A percentile compares a stretch with the other conserved stretches of the same genome.
These are phyloP conservation scores for Enchytraeus crypticus DNA, from an alignment of 2,888 invertebrate genomes.

Conservation along the genomic window DNA sequence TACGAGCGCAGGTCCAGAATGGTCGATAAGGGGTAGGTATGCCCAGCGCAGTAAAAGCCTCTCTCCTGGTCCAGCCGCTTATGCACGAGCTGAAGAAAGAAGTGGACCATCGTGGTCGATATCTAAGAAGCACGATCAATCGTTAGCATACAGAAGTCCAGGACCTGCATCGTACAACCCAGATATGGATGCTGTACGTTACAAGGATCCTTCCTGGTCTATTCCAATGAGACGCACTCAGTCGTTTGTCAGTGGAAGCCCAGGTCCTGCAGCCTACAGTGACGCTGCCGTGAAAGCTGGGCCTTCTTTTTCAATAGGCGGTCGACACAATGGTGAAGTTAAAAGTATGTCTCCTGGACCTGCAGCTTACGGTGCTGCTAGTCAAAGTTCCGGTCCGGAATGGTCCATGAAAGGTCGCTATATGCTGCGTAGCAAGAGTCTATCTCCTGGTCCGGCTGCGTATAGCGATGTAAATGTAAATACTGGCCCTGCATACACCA, in stretches of 20 bases:
- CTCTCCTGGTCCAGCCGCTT: neutral
- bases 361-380: neutral
- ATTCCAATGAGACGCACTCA: neutral
- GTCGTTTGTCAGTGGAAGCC: neutral
- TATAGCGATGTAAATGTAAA: neutral
- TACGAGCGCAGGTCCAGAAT: slow-evolving; percentile 1
- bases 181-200: slow-evolving; percentile 1
- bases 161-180: slow-evolving; percentile 6
- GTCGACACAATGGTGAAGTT: neutral
- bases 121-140: neutral
- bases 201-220: slow-evolving; percentile 4
- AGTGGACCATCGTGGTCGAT: slow-evolving; percentile 5
- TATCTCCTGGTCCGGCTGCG: slow-evolving; percentile 4
- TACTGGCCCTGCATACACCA: neutral
- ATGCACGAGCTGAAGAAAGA: neutral
- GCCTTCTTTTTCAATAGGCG: slow-evolving; percentile 7
- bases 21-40: slow-evolving; percentile 4
- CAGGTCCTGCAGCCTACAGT: slow-evolving; percentile 7
- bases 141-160: neutral
- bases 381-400: neutral
- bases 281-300: neutral
- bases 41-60: neutral
- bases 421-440: neutral
- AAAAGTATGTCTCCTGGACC: neutral
- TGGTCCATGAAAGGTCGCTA: slow-evolving; percentile 8